These are phyloP conservation scores for Bombus waltoni DNA, from an alignment of 1,140 invertebrate species.

Conservation along the genomic window DNA sequence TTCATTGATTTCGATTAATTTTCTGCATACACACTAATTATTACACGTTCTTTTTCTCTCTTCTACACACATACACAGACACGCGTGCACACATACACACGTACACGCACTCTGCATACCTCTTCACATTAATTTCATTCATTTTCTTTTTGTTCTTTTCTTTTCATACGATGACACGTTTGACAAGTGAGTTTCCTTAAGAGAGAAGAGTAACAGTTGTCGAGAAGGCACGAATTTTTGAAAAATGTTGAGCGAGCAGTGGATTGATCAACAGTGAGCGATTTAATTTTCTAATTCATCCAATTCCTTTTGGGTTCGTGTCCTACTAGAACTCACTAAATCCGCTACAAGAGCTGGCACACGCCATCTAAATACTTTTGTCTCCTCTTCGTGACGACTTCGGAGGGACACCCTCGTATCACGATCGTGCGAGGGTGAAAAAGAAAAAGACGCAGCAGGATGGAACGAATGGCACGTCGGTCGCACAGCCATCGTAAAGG, in stretches of 20 bases:
- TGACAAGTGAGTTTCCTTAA: slow-evolving; percentile 8
- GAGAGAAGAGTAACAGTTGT: background rate
- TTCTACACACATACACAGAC: background rate
- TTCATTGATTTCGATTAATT: background rate
- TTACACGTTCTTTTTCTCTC: too few relatives aligned
- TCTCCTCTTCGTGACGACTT: background rate
- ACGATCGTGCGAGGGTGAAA: slow-evolving; percentile 18
- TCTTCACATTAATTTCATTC: background rate
- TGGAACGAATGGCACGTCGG: slow-evolving; percentile 51
- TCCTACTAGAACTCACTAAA: slow-evolving; percentile 29
- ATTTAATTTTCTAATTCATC: background rate
- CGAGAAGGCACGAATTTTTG: background rate
- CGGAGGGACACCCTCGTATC: slow-evolving; percentile 10
- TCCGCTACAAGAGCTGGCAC: slow-evolving; percentile 21
- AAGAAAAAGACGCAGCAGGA: slow-evolving; percentile 37
- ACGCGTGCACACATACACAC: background rate
- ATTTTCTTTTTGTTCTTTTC: background rate
- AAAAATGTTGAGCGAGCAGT: slow-evolving; percentile 18
- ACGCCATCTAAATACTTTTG: slow-evolving; percentile 34
- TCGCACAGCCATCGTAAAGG: slow-evolving; percentile 45
- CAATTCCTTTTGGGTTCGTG: slow-evolving; percentile 36
- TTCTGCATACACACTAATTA: background rate
- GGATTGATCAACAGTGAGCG: background rate
- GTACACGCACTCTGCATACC: background rate
- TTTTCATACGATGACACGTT: background rate